phyloP scores from a whole-genome alignment of 2,113 vertebrate genomes.

The Festucalex cinctus region DNA sequence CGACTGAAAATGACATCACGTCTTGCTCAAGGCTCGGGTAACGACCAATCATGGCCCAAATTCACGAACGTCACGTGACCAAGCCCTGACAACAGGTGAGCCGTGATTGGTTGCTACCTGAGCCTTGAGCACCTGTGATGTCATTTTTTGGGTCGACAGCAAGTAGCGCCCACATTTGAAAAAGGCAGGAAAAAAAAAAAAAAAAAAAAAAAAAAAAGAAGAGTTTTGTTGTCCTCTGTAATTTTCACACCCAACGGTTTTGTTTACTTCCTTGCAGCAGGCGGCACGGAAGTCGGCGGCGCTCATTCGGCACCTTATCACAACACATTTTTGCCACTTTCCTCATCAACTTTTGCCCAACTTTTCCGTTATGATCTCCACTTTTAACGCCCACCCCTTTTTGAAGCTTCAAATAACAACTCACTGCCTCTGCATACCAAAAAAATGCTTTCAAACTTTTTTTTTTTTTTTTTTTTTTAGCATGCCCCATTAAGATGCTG shows the following conservation, averaged over 20 bases:
- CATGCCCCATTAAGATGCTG: background rate
- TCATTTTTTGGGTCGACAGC: too few relatives aligned
- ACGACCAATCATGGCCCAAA: too few relatives aligned
- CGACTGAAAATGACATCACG: too few relatives aligned
- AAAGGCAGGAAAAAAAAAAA: background rate
- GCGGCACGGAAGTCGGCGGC: background rate
- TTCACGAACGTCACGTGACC: too few relatives aligned
- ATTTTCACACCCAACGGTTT: background rate
- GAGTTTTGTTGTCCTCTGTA: background rate
- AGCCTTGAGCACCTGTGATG: too few relatives aligned
- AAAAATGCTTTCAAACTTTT: background rate
- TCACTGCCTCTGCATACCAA: slow-evolving; percentile 52
- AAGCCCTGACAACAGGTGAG: too few relatives aligned
- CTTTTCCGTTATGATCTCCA: slow-evolving; percentile 54
- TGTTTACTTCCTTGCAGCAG: background rate
- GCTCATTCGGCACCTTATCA: background rate
- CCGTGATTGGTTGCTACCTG: too few relatives aligned
- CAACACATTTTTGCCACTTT: background rate
- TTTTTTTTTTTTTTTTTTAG: slow-evolving; percentile 46
- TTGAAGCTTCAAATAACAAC: slow-evolving; percentile 43
- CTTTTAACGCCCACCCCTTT: background rate
- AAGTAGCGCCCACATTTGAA: background rate
- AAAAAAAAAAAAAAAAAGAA: background rate
- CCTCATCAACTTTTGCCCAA: slow-evolving; percentile 18
- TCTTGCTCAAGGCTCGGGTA: too few relatives aligned